Evolutionary conservation across 2,113 vertebrate genomes (phyloP).

Genomic region (Hypomesus transpacificus): DNA sequence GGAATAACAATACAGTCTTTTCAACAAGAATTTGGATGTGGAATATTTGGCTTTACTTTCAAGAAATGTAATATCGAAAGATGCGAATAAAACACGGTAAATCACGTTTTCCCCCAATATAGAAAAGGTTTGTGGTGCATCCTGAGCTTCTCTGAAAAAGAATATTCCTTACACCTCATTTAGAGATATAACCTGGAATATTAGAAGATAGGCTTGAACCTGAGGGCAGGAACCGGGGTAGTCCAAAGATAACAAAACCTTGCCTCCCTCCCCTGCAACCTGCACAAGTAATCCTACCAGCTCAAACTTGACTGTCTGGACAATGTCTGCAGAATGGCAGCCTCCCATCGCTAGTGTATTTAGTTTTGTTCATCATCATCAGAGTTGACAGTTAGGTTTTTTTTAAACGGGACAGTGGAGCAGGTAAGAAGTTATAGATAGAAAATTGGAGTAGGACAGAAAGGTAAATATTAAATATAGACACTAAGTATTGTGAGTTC

Average conservation of each 20-base stretch:
- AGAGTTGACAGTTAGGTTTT: neutral
- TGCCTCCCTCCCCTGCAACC: neutral
- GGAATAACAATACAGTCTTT: too few relatives aligned
- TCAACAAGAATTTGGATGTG: too few relatives aligned
- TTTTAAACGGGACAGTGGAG: neutral
- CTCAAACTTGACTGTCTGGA: too few relatives aligned
- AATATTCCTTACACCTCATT: too few relatives aligned
- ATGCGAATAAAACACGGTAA: too few relatives aligned
- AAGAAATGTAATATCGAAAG: too few relatives aligned
- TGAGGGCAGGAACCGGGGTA: neutral
- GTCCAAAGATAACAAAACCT: neutral
- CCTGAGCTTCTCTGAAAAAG: too few relatives aligned
- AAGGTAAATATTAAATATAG: conserved; percentile 5
- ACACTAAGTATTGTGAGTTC: neutral
- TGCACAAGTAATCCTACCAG: neutral
- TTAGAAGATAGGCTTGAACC: neutral
- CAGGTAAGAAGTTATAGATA: neutral
- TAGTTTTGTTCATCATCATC: neutral
- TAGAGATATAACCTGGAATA: too few relatives aligned
- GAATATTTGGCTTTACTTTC: too few relatives aligned
- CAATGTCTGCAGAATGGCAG: too few relatives aligned
- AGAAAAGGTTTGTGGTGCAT: too few relatives aligned
- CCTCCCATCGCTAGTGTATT: neutral
- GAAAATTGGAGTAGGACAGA: neutral
- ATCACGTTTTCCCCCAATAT: too few relatives aligned